These are phyloP conservation scores for Platycheirus rosarum DNA, from an alignment of 2,888 invertebrate genomes.

Conservation along the genomic window DNA sequence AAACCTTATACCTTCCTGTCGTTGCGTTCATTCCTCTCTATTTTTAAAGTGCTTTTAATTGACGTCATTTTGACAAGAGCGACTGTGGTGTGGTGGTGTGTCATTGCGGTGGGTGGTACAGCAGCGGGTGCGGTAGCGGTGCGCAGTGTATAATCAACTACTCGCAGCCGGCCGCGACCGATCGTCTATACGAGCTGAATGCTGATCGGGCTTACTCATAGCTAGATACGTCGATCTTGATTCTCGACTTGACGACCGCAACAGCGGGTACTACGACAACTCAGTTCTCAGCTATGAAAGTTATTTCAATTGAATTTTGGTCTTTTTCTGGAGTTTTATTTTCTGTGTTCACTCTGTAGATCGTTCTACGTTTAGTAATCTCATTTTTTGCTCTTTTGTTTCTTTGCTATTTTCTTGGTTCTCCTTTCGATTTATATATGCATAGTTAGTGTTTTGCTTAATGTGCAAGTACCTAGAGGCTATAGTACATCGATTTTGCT, in stretches of 20 bases:
- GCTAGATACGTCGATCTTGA: slow-evolving; percentile 55
- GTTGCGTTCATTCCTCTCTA: slow-evolving; percentile 11
- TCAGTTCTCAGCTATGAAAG: slow-evolving; percentile 44
- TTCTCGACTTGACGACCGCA: neutral
- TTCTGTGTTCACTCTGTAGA: slow-evolving; percentile 8
- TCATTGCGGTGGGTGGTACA: neutral
- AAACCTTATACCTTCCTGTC: neutral
- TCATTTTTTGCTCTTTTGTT: slow-evolving; percentile 53
- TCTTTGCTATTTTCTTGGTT: slow-evolving; percentile 10
- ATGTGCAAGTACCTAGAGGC: neutral
- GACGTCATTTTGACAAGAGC: slow-evolving; percentile 71
- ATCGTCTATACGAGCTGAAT: slow-evolving; percentile 67
- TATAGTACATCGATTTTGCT: neutral
- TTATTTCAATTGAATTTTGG: slow-evolving; percentile 59
- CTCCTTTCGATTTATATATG: slow-evolving; percentile 46
- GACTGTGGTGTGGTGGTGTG: slow-evolving; percentile 16
- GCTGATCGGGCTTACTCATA: slow-evolving; percentile 72
- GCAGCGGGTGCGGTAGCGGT: slow-evolving; percentile 19
- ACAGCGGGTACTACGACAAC: slow-evolving; percentile 26
- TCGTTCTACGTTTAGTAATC: slow-evolving; percentile 51
- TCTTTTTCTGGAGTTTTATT: slow-evolving; percentile 12
- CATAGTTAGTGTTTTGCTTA: slow-evolving; percentile 45
- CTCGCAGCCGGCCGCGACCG: slow-evolving; percentile 61
- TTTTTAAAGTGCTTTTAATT: slow-evolving; percentile 70
- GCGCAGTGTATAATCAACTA: slow-evolving; percentile 29